These are phyloP conservation scores for Chironomus tentans DNA, from an alignment of 2,888 invertebrate species.

Conservation along the genomic window DNA sequence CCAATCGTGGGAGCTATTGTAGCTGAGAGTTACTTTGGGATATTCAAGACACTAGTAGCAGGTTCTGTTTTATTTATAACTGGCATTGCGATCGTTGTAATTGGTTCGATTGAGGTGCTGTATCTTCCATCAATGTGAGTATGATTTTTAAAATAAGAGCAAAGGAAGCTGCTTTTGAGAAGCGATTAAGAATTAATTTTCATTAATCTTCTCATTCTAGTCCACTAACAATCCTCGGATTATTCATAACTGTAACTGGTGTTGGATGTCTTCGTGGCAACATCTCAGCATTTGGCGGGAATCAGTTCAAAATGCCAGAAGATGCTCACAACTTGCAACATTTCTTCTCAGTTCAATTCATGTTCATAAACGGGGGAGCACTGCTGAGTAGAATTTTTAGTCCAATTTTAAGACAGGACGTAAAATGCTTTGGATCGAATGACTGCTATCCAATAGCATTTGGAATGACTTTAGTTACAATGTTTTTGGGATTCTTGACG, in stretches of 20 bases:
- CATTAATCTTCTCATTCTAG: not conserved
- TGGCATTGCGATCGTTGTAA: not conserved
- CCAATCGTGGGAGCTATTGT: slow-evolving; percentile 44
- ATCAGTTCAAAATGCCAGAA: slow-evolving; percentile 44
- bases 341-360: slow-evolving; percentile 54
- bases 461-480: slow-evolving; percentile 48
- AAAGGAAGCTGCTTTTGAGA: too few species aligned
- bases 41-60: not conserved
- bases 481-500: slow-evolving; percentile 43
- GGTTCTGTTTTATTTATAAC: not conserved
- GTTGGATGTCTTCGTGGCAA: slow-evolving; percentile 56
- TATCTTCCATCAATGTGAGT: not conserved
- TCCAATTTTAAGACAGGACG: slow-evolving; percentile 46
- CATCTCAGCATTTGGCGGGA: slow-evolving; percentile 53
- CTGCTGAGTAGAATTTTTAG: slow-evolving; percentile 49
- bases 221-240: not conserved
- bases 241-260: slow-evolving; percentile 48
- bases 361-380: slow-evolving; percentile 44
- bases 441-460: slow-evolving; percentile 49
- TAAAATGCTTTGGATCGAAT: slow-evolving; percentile 41
- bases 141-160: not conserved
- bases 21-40: slow-evolving; percentile 9
- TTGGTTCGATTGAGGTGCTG: not conserved
- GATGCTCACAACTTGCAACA: slow-evolving; percentile 44
- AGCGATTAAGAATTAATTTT: too few species aligned